Base-by-base conservation (phyloP, 2,888 invertebrate species). In the Anthrax anthrax region DNA sequence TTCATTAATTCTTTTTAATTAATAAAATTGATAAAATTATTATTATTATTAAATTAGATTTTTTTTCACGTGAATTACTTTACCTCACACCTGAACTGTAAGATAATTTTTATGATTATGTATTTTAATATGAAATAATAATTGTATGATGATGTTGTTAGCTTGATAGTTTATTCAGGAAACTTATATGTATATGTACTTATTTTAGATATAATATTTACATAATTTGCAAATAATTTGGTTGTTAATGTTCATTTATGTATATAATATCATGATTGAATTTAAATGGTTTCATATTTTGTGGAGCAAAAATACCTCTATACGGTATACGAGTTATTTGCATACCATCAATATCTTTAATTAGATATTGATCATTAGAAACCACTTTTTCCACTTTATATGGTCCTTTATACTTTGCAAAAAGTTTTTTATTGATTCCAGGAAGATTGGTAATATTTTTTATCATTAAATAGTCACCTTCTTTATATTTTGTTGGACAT, bases 391-490 rank as follows among this genome's bases (percentile, higher is more conserved):
- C 48, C 27, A 56, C 48, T 23, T 47, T 50, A 47, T 56, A 56
- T 19, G 56, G 57, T 9, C 56, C 56, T 42, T 52, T 51, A 50
- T 47, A 57, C 38, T 54, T 56, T 3, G 53, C 53, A 17, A 56
- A 52, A 8, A 55, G 44, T 43, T 57, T 56, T 42, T 56, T 55
- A 44, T 52, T 55, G 17, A 43, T 47, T 4, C 53, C 54, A 4
- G 44, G 39, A 2, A 52, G 49, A 36, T 49, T 51, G 29, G 52
- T 55, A 5, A 51, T 45, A 42, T 58, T 57, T 36, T 44, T 39
- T 12, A 56, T 49, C 52, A 56, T 53, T 8, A 57, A 54, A 18
- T 52, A 50, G 17, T 55, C 55, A 8, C 52, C 55, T 37, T 46
- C 44, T 42, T 44, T 23, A 39, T 41, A 48, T 16, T 18, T 18